A percentile compares a stretch with the other conserved stretches of the same genome.
Conservation (phyloP, 2,113 vertebrate species). For the Mesocricetus auratus region DNA sequence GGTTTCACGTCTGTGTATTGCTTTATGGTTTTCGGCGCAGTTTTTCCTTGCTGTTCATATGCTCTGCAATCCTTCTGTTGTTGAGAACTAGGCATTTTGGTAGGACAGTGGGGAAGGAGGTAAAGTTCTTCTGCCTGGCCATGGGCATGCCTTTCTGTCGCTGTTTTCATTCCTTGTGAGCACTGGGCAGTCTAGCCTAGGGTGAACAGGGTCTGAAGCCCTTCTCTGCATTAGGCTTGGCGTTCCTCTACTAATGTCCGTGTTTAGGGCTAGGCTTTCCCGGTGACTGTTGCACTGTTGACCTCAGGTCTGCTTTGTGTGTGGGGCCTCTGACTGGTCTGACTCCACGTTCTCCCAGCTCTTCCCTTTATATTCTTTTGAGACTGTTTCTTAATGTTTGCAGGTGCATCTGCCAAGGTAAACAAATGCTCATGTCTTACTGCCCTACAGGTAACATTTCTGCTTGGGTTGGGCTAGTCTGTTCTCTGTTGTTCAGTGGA, state of each 20-base stretch:
- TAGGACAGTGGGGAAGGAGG: background rate
- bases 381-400: background rate
- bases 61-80: background rate
- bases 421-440: background rate
- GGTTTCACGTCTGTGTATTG: constrained; percentile 32
- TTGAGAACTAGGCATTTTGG: background rate
- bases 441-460: background rate
- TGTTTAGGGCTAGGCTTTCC: background rate
- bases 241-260: background rate
- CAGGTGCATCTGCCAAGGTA: background rate
- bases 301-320: background rate
- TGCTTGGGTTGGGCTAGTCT: constrained; percentile 8
- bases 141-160: background rate
- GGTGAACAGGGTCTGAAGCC: background rate
- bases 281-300: background rate
- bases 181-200: background rate
- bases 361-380: background rate
- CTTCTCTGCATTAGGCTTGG: background rate
- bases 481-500: background rate
- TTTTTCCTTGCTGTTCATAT: constrained; percentile 10
- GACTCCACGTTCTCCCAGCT: background rate
- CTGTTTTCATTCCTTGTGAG: background rate
- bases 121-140: background rate
- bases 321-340: background rate
- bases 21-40: background rate